Evolutionary conservation across 2,797 vertebrate species (phyloP), one percentile per base, ranked within the genome.

Genomic region (Oreortyx pictus): DNA sequence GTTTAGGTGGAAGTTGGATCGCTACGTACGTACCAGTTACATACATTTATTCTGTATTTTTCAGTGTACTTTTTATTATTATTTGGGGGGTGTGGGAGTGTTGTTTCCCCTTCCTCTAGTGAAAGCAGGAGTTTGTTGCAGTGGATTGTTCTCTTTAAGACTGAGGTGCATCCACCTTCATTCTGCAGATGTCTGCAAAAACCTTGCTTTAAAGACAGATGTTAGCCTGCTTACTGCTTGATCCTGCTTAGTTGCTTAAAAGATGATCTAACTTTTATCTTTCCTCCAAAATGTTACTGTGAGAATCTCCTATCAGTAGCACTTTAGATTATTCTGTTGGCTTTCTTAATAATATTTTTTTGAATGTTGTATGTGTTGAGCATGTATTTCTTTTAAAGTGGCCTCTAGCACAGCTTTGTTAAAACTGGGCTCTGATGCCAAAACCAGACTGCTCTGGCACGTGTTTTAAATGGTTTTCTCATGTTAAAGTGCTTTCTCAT

Each of bases 1-100:
- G 99, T 99, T 99, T 97, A 97, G 99, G 80, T 99, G 99, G 99
- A 99, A 99, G 96, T 92, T 99, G 95, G 99, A 99, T 97, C 98
- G 99, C 97, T 99, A 99, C 62, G 99, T 99, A 98, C 96, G 99
- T 99, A 96, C 97, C 94, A 73, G 44, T 87, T 67, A 14, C n/a
- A 62, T 59, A 29, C 20, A 54, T 66, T 64, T 65, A 31, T 56
- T 24, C 9, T 60, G 6, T 3, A 65, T 6, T 92, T 70, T 64
- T 37, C 76, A 66, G 24, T 31, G 7, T 61, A 3, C 56, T 18
- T 75, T 59, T 31, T 25, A 41, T 82, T 89, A 90, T 50, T 52
- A 44, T 52, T 7, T 37, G 18, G 8, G 11, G 4, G 29, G 12
- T 29, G 24, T 11, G 20, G 29, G 22, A 44, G 17, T 3, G 17